Base-by-base conservation (phyloP, 2,797 vertebrate species). In the Scarus forsteni region DNA sequence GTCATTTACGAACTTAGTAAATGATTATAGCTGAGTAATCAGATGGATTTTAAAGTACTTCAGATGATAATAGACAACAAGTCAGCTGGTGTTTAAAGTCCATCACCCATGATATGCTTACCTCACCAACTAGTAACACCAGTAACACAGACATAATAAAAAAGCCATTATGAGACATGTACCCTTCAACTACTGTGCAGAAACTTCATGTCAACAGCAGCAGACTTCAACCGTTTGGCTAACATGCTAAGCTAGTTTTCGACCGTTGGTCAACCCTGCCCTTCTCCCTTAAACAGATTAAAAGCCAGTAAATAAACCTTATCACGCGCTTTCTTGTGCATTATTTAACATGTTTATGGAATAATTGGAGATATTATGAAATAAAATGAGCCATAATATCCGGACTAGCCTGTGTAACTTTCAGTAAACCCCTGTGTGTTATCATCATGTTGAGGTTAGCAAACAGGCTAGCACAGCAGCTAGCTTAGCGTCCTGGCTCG, bases 391-490 rank as follows among this genome's bases (percentile, higher is more conserved):
- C 38, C 43, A 1, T 12, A 36, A 40, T 38, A 40, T 59, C 13
- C 63, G 15, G 19, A 27, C 35, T 15, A 7, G 14, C 49, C 58
- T 9, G 39, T 34, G 35, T 62, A 90, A 90, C 85, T 90, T 89
- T 78, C 49, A 69, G 61, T 13, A 60, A 72, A 62, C 9, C 1
- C 66, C 50, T 55, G 40, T 18, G 63, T 81, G 79, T 85, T 83
- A 5, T 86, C 59, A 76, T 73, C 75, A 59, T 63, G 73, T 51
- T 70, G 63, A 66, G 76, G 69, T 79, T 83, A 89, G 77, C 84
- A 62, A 42, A n/a, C 77, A 80, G 34, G 84, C 81, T 87, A 88
- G 14, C 81, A 45, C 16, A n/a, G 69, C 52, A 38, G 74, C 75
- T 87, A 84, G 77, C 88, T 59, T 74, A 75, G 71, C 79, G 48